phyloP scores from a whole-genome alignment of 2,888 invertebrate genomes.

The Drosophila kanekoi region DNA sequence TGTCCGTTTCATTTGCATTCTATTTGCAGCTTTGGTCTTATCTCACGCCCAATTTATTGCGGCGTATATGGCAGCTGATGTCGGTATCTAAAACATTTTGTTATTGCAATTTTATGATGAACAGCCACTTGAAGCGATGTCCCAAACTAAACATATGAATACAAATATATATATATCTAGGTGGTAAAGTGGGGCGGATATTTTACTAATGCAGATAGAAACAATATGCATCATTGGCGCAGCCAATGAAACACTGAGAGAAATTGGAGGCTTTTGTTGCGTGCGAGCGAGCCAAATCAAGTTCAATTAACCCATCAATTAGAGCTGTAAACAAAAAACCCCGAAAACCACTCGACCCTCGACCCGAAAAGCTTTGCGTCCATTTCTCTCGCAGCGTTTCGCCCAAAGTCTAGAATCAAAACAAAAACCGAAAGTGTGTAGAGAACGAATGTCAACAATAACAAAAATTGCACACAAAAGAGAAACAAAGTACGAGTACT shows the following conservation, averaged over 20 bases:
- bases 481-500: not conserved
- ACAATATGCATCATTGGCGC: slow-evolving; percentile 5
- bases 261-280: slow-evolving; percentile 21
- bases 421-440: slow-evolving; percentile 55
- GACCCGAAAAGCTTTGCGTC: not conserved
- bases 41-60: slow-evolving; percentile 29
- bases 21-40: slow-evolving; percentile 24
- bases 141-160: slow-evolving; percentile 5
- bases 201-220: slow-evolving; percentile 25
- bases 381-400: not conserved
- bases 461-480: slow-evolving; percentile 8
- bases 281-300: not conserved
- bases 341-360: slow-evolving; percentile 15
- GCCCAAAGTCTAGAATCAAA: slow-evolving; percentile 59
- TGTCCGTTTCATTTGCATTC: slow-evolving; percentile 26
- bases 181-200: slow-evolving; percentile 19
- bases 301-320: slow-evolving; percentile 40
- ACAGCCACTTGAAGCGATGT: slow-evolving; percentile 16
- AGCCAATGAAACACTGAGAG: slow-evolving; percentile 42
- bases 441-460: slow-evolving; percentile 29
- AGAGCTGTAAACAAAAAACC: slow-evolving; percentile 4
- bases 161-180: slow-evolving; percentile 2
- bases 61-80: slow-evolving; percentile 4
- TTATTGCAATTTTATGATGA: slow-evolving; percentile 25
- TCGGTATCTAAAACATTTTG: slow-evolving; percentile 18